Conservation (phyloP, 2,888 invertebrate genomes). For the Caenorhabditis sp. region DNA sequence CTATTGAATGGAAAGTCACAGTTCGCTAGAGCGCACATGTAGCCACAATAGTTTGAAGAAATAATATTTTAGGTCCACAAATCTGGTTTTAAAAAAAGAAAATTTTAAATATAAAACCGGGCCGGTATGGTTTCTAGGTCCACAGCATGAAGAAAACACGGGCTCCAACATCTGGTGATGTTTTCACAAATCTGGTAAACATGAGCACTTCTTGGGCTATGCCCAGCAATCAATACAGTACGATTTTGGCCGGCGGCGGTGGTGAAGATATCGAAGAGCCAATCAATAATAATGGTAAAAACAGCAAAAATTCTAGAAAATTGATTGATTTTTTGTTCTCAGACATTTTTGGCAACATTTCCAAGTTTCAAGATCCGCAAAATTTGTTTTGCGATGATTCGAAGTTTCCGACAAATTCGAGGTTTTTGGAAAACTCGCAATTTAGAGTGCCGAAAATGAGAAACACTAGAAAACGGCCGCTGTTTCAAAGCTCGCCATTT, state of each 20-base stretch:
- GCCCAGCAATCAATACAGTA: neutral
- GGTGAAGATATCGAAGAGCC: neutral
- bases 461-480: neutral
- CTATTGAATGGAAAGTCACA: no score
- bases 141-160: neutral
- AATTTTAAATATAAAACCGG: no score
- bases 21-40: no score
- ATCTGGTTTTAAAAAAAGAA: no score
- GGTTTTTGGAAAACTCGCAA: conserved; percentile 7
- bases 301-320: neutral
- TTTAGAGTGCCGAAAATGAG: neutral
- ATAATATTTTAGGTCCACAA: no score
- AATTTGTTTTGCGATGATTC: conserved; percentile 1
- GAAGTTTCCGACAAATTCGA: conserved; percentile 6
- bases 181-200: conserved; percentile 12
- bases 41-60: no score
- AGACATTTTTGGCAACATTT: conserved; percentile 10
- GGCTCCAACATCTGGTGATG: neutral
- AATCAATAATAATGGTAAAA: neutral
- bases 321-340: neutral
- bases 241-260: neutral
- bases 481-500: conserved; percentile 5
- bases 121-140: neutral
- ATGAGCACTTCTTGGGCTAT: conserved; percentile 24
- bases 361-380: conserved; percentile 20